Conservation (phyloP, 2,113 vertebrate species). For the Pteropus alecto region DNA sequence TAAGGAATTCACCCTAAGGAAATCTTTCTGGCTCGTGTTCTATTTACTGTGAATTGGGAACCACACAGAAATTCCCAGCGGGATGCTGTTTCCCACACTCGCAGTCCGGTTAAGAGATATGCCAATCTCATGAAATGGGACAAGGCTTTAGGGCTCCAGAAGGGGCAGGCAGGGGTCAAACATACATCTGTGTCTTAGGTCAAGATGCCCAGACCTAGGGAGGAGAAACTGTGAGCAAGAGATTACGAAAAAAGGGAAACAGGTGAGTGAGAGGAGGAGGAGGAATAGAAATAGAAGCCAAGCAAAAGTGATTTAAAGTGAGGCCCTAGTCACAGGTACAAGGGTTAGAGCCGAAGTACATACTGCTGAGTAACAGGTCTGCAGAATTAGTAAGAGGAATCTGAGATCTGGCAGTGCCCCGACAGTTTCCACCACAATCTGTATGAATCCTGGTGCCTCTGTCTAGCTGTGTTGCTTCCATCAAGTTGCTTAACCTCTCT, state of each 20-base stretch:
- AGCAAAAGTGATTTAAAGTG: not conserved
- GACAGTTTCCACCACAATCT: not conserved
- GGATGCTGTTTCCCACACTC: not conserved
- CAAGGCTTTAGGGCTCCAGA: not conserved
- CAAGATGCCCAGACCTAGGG: not conserved
- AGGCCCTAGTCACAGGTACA: not conserved
- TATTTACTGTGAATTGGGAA: not conserved
- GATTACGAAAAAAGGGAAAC: not conserved
- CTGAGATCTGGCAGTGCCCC: not conserved
- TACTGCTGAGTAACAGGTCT: too few species aligned
- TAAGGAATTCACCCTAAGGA: not conserved
- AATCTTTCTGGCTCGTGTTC: not conserved
- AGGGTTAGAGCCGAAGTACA: not conserved
- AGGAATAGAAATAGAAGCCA: not conserved
- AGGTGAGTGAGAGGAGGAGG: not conserved
- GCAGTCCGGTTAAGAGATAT: not conserved
- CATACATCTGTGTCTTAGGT: not conserved
- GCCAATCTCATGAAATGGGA: accelerated
- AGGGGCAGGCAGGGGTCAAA: not conserved
- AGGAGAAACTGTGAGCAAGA: not conserved
- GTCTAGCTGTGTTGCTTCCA: not conserved
- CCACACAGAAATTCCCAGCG: not conserved
- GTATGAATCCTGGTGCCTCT: not conserved
- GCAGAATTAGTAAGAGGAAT: not conserved
- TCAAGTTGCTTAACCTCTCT: not conserved